Conservation (phyloP, 2,888 invertebrate species). For the Mylabris sibirica region DNA sequence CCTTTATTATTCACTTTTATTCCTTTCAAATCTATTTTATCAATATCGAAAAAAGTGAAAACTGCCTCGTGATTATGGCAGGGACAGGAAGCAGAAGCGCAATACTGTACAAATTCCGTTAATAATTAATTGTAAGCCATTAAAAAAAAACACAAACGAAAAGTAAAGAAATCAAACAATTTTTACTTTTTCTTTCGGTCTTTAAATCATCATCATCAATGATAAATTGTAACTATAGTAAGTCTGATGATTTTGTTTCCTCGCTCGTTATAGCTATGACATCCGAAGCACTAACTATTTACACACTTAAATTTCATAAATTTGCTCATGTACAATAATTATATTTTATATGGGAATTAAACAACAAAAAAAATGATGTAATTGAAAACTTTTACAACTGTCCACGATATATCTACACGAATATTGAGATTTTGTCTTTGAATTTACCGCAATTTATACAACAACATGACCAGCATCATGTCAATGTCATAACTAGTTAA, state of each 20-base stretch:
- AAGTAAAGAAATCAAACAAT: background rate
- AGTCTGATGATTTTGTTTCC: constrained; percentile 23
- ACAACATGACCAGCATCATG: constrained; percentile 22
- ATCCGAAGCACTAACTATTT: constrained; percentile 35
- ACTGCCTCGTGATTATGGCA: constrained; percentile 25
- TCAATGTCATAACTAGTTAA: constrained; percentile 30
- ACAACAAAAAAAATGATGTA: background rate
- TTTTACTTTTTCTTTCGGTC: background rate
- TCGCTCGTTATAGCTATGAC: constrained; percentile 22
- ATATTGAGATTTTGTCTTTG: constrained; percentile 15
- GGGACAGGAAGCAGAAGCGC: constrained; percentile 38
- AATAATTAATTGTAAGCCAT: constrained; percentile 28
- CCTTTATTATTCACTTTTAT: background rate
- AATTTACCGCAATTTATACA: constrained; percentile 9
- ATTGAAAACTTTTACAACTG: constrained; percentile 17
- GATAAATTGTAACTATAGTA: constrained; percentile 30
- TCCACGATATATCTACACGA: constrained; percentile 21
- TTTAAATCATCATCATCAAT: constrained; percentile 21
- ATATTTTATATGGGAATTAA: background rate
- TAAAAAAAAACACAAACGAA: constrained; percentile 20
- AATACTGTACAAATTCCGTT: constrained; percentile 40
- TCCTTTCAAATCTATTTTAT: constrained; percentile 20
- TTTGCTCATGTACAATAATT: constrained; percentile 18
- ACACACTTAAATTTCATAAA: constrained; percentile 26
- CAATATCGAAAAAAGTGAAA: constrained; percentile 36